Percentiles rank a stretch among this genome's conserved stretches.
These are phyloP conservation scores for Linepithema humile DNA, from an alignment of 1,140 invertebrate genomes.

Conservation along the genomic window DNA sequence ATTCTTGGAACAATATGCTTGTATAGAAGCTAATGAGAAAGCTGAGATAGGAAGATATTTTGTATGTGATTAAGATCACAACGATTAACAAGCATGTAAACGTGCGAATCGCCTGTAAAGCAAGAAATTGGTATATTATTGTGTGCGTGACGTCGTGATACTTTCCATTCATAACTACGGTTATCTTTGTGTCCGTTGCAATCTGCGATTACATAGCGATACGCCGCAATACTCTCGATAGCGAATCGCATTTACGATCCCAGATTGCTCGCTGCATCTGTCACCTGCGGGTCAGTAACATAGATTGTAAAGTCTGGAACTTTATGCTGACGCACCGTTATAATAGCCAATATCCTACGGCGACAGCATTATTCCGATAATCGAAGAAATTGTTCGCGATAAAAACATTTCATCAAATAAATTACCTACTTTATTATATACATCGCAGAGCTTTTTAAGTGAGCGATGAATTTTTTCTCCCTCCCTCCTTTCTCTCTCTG, in stretches of 20 bases:
- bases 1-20: not conserved
- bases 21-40: not conserved
- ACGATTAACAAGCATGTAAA: conserved; percentile 8
- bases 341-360: not conserved
- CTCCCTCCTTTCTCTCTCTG: not conserved
- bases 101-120: not conserved
- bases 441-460: not conserved
- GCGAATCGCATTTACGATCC: conserved; percentile 4
- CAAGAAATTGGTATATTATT: not conserved
- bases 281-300: conserved; percentile 23
- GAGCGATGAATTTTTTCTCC: not conserved
- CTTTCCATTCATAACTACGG: conserved; percentile 25
- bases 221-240: conserved; percentile 23
- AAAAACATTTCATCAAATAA: not conserved
- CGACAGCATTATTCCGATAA: conserved; percentile 17
- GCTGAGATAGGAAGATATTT: not conserved
- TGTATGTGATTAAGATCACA: not conserved
- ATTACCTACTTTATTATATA: not conserved
- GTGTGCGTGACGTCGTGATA: conserved; percentile 12
- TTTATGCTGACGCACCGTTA: conserved; percentile 26
- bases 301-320: not conserved
- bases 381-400: not conserved
- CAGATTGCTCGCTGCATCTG: not conserved
- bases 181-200: conserved; percentile 6
- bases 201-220: conserved; percentile 7